A percentile compares a stretch with the other conserved stretches of the same genome.
phyloP scores from a whole-genome alignment of 1,140 invertebrate genomes.

The Conus ventricosus region DNA sequence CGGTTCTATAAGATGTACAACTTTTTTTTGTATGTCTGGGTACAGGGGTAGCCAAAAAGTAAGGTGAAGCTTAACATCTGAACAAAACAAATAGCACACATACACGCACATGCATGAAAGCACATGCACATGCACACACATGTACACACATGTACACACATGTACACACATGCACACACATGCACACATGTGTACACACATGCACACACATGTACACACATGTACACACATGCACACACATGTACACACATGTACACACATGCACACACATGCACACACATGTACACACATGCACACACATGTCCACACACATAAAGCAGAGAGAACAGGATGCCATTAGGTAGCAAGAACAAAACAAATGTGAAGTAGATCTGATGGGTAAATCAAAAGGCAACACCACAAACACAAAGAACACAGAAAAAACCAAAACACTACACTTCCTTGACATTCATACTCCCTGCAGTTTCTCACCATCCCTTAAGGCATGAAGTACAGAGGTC shows the following conservation, averaged over 20 bases:
- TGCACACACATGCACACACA: neutral
- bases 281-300: slow-evolving; percentile 1
- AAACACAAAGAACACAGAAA: too few species aligned
- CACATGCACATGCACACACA: neutral
- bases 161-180: neutral
- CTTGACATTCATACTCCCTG: neutral
- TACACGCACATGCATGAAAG: neutral
- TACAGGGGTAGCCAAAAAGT: too few species aligned
- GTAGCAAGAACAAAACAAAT: too few species aligned
- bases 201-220: neutral
- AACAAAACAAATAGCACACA: neutral
- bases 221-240: neutral
- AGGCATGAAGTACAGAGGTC: neutral
- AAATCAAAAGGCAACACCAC: too few species aligned
- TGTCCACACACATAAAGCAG: neutral
- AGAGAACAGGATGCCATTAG: neutral
- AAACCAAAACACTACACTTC: too few species aligned
- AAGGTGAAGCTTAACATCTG: too few species aligned
- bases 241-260: neutral
- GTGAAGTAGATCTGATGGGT: too few species aligned
- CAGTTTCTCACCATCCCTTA: neutral
- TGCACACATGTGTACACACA: neutral
- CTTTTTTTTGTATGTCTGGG: too few species aligned
- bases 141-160: neutral
- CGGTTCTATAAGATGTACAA: too few species aligned